A percentile compares a stretch with the other conserved stretches of the same genome.
Conservation (phyloP, 1,140 invertebrate species). For the Psilanteris sp. region DNA sequence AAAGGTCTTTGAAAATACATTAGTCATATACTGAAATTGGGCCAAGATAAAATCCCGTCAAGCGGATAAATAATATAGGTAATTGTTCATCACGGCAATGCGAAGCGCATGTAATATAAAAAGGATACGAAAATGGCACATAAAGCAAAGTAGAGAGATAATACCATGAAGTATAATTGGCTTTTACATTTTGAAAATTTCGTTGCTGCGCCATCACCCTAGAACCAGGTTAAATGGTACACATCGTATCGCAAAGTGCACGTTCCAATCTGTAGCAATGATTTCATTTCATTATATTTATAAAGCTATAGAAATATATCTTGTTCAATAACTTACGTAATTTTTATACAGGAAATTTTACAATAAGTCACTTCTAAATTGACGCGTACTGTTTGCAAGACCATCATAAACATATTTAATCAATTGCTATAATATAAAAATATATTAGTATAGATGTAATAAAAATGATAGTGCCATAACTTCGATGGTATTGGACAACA, state of each 20-base stretch:
- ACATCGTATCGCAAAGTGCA: conserved; percentile 53
- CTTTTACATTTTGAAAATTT: conserved; percentile 60
- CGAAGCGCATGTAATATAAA: conserved; percentile 38
- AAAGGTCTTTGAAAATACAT: conserved; percentile 8
- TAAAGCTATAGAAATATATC: conserved; percentile 4
- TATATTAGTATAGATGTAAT: too few relatives aligned
- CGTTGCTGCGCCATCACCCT: conserved; percentile 22
- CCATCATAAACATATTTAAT: too few relatives aligned
- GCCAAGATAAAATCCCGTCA: conserved; percentile 37
- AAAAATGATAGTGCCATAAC: too few relatives aligned
- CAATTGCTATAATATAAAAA: too few relatives aligned
- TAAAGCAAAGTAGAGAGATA: conserved; percentile 55
- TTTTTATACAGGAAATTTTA: too few relatives aligned
- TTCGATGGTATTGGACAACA: too few relatives aligned
- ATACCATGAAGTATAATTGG: conserved; percentile 52
- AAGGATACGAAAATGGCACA: conserved; percentile 42
- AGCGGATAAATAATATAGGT: conserved; percentile 51
- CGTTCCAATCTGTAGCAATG: conserved; percentile 19
- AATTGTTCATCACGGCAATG: conserved; percentile 40
- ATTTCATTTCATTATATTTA: conserved; percentile 44
- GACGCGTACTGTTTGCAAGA: too few relatives aligned
- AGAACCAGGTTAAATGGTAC: conserved; percentile 52
- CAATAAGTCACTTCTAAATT: too few relatives aligned
- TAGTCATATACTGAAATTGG: conserved; percentile 12
- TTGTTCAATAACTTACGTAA: conserved; percentile 10